Percentiles rank a stretch among this genome's conserved stretches.
Evolutionary conservation across 2,113 vertebrate genomes (phyloP).

Genomic region (Sturnira hondurensis): DNA sequence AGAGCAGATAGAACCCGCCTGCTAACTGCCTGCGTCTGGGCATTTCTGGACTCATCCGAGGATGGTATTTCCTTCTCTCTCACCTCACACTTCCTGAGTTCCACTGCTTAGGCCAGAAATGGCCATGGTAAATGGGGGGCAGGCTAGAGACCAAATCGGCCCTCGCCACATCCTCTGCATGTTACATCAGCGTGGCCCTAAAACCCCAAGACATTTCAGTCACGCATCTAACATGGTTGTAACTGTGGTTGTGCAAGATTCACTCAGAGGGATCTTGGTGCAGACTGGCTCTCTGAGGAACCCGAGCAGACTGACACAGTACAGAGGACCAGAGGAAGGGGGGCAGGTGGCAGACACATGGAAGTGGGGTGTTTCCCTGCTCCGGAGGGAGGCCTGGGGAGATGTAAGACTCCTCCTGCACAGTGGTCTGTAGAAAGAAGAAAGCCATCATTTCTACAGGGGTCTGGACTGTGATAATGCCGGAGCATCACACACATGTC

Average conservation of each 20-base stretch:
- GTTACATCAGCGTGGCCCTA: background rate
- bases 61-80: background rate
- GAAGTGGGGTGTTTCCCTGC: conserved; percentile 74
- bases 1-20: background rate
- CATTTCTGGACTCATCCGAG: background rate
- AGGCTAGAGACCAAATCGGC: background rate
- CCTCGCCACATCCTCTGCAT: background rate
- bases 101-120: background rate
- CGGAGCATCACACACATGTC: rapidly evolving
- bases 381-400: conserved; percentile 61
- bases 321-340: conserved; percentile 67
- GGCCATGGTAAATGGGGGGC: background rate
- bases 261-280: background rate
- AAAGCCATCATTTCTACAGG: background rate
- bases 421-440: conserved; percentile 59
- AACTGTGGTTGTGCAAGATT: conserved; percentile 67
- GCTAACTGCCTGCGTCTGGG: background rate
- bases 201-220: background rate
- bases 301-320: conserved; percentile 63
- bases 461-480: background rate
- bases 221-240: conserved; percentile 10
- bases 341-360: conserved; percentile 34
- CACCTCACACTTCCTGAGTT: background rate
- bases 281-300: background rate
- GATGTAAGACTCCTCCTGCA: conserved; percentile 66